Base-by-base conservation (phyloP, 1,140 invertebrate species). In the Vanessa atalanta region DNA sequence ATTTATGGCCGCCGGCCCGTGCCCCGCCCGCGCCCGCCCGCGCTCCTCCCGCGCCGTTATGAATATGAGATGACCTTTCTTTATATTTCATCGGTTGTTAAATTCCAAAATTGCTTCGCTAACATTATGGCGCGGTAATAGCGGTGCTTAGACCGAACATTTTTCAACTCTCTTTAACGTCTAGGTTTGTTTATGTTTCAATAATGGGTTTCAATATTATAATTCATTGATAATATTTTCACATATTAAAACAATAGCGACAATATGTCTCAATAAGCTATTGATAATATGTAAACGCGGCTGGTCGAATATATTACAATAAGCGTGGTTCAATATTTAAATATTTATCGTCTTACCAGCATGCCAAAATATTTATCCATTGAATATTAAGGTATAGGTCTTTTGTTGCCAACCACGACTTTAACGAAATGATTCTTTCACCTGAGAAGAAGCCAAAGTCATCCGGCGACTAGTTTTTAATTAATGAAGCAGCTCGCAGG, bases 1-100 rank as follows among this genome's bases (percentile, higher is more conserved):
- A 85, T 86, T 87, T 87, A 88, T 82, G 75, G 66, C 61, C 70
- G 65, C 65, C 65, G 63, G 57, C 61, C 63, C 69, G 50, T 61
- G 57, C 37, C 47, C 51, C 47, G 53, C 63, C 55, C 68, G 51
- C 65, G 57, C 66, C 7, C 47, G 20, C 47, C 50, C 63, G 55
- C 68, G 47, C 65, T 50, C 53, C 15, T 16, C 57, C 57, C 50
- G 43, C 57, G 55, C 67, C 78, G 77, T 80, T 80, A 82, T 83
- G 81, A 84, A 83, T 86, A 84, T 80, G 76, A 83, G 79, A 81
- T 84, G 80, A 83, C 77, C 78, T 83, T 81, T 78, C 76, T 76
- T 82, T 76, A 76, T 83, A 78, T 82, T 78, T 76, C 74, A 81
- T 75, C 77, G 80, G 74, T 79, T 82, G 76, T 82, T 77, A 78